Percentiles rank a stretch among this genome's conserved stretches.
phyloP scores from a whole-genome alignment of 2,888 invertebrate species.

The Trichopoda pennipes region DNA sequence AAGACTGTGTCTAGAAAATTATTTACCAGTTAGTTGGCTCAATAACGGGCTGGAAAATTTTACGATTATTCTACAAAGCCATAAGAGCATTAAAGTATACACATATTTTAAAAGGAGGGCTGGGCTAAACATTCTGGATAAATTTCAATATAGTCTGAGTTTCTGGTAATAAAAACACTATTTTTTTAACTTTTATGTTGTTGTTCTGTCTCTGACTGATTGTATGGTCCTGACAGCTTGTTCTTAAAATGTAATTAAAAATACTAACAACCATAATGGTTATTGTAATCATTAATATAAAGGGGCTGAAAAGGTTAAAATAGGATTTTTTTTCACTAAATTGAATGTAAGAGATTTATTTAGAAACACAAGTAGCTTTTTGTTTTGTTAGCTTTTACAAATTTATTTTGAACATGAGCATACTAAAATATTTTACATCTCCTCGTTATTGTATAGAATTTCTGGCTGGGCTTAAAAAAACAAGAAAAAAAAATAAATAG shows the following conservation, averaged over 20 bases:
- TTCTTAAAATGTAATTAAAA: constrained; percentile 14
- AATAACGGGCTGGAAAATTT: neutral
- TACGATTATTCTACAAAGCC: neutral
- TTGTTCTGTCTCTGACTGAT: constrained; percentile 5
- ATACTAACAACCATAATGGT: constrained; percentile 13
- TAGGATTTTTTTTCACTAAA: neutral
- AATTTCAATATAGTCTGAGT: constrained; percentile 29
- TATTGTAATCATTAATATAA: constrained; percentile 24
- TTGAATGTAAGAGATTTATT: too few relatives aligned
- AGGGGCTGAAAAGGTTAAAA: neutral
- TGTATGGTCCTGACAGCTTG: constrained; percentile 2
- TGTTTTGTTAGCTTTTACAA: too few relatives aligned
- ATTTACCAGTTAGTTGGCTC: constrained; percentile 14
- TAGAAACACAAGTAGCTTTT: too few relatives aligned
- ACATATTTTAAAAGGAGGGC: neutral
- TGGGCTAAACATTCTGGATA: neutral
- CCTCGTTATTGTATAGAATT: too few relatives aligned
- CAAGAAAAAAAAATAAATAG: too few relatives aligned
- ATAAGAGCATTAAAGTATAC: neutral
- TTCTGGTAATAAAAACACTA: constrained; percentile 39
- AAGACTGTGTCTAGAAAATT: constrained; percentile 33
- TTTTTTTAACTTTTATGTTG: neutral
- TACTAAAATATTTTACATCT: too few relatives aligned
- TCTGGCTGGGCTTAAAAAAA: too few relatives aligned
- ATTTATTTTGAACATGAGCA: neutral